Evolutionary conservation across 2,113 vertebrate species (phyloP), one percentile per base, ranked within the genome.

Genomic region (Chlamydotis undulata): DNA sequence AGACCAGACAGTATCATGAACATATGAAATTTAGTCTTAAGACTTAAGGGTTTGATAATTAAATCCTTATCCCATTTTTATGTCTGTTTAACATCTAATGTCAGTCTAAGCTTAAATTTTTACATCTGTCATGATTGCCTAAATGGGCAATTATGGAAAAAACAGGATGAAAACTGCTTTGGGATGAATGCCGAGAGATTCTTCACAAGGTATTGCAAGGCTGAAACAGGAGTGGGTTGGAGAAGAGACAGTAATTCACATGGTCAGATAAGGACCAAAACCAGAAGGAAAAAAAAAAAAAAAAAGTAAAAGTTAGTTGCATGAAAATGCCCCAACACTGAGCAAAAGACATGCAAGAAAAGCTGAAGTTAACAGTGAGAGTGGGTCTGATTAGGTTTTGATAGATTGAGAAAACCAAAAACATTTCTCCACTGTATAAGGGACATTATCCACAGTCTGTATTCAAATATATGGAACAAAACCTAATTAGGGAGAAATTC

Each of bases 331-430:
- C 91, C 92, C 95, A 94, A 83, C 8, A 70, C 1, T n/a, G 94
- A 93, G 92, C 96, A 97, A 94, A 83, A 95, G 73, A 88, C 94
- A 94, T 94, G 96, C 96, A 94, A 94, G 91, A 19, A 85, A 79
- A 93, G 81, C 75, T 91, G 78, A 71, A 81, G 65, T 49, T 49
- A 87, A 76, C 83, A 85, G 80, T 59, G 84, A 97, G 50, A 94
- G 50, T 47, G 47, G 70, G 41, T 91, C 50, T 83, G 79, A 83
- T 64, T 83, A 84, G 64, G 49, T 78, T 85, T 93, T 80, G 87
- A 76, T 29, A 88, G 83, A 28, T 52, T 93, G 70, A 90, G 57
- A 93, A 96, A 76, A 82, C 78, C 35, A 81, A 89, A 93, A 92
- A 76, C 73, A 55, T 90, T 87, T 94, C 71, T 81, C 86, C 93